phyloP scores from a whole-genome alignment of 2,797 vertebrate genomes.

The Muraenolepis orangiensis region DNA sequence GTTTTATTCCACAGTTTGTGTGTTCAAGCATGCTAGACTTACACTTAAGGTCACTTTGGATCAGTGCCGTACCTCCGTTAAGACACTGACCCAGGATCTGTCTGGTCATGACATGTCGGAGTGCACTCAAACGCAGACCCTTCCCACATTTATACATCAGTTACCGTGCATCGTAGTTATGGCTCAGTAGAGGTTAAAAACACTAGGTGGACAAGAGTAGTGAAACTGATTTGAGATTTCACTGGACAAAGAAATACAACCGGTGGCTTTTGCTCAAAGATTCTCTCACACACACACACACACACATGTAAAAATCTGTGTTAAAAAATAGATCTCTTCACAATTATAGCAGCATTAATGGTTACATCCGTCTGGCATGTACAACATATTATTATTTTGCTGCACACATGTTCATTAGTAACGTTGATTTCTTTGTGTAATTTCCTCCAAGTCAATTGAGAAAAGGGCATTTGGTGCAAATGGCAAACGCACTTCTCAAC shows the following conservation, averaged over 20 bases:
- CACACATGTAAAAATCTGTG: neutral
- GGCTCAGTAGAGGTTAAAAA: neutral
- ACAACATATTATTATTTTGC: neutral
- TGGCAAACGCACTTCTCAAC: neutral
- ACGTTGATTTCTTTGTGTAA: neutral
- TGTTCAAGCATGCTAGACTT: neutral
- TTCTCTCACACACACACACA: neutral
- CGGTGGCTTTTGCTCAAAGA: neutral
- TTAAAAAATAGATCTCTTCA: neutral
- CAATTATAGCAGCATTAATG: neutral
- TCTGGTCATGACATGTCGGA: neutral
- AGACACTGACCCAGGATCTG: no score
- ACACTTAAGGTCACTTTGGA: neutral
- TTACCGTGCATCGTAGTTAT: neutral
- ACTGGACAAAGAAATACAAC: neutral
- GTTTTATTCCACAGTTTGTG: neutral
- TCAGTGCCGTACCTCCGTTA: neutral
- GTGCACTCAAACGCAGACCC: neutral
- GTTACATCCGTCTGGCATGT: neutral
- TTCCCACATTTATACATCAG: neutral
- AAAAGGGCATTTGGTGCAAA: neutral
- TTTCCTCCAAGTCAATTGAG: neutral
- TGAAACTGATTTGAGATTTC: neutral
- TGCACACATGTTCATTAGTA: neutral
- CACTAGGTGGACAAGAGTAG: neutral